Conservation (phyloP, 2,113 vertebrate genomes). For the Calyptommatus sinebrachiatus region DNA sequence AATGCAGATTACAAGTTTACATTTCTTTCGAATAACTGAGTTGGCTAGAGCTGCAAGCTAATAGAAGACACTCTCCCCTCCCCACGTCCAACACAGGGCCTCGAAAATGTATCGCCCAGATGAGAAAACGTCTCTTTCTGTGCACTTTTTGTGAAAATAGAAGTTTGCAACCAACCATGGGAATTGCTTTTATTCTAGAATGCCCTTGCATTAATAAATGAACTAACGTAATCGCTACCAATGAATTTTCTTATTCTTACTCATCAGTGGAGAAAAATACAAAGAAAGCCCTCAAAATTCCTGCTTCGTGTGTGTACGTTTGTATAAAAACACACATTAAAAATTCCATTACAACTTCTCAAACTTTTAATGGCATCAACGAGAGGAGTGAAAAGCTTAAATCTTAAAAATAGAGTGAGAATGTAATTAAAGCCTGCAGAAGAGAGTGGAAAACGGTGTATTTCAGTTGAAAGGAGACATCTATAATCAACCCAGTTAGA, state of each 20-base stretch:
- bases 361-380: conserved; percentile 58
- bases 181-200: conserved; percentile 41
- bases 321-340: background rate
- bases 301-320: background rate
- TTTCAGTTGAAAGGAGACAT: background rate
- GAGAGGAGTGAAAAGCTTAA: conserved; percentile 24
- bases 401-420: conserved; percentile 21
- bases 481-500: background rate
- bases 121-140: too few relatives aligned
- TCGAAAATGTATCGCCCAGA: too few relatives aligned
- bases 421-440: conserved; percentile 13
- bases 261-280: conserved; percentile 33
- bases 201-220: conserved; percentile 13
- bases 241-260: conserved; percentile 21
- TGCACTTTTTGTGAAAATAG: too few relatives aligned
- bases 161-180: background rate
- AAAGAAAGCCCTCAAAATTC: background rate
- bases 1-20: too few relatives aligned
- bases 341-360: conserved; percentile 53
- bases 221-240: conserved; percentile 39
- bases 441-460: background rate
- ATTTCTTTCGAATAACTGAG: too few relatives aligned
- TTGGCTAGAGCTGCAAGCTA: too few relatives aligned
- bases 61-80: too few relatives aligned
- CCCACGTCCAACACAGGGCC: too few relatives aligned